Evolutionary conservation across 2,888 invertebrate species (phyloP), one percentile per base, ranked within the genome.

Genomic region (Drosophila neotestacea): DNA sequence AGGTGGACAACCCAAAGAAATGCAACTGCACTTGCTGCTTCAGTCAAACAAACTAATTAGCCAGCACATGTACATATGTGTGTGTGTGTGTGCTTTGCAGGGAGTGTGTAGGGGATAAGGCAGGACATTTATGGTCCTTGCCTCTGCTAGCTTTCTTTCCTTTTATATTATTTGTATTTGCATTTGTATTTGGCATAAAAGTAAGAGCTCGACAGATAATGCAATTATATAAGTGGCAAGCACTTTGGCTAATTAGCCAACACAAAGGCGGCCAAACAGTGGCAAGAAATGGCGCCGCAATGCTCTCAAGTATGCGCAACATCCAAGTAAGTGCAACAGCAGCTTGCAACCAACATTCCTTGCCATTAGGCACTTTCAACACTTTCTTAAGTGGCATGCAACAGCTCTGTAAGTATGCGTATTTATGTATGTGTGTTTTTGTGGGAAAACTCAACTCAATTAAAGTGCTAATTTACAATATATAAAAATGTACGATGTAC

Each of bases 241-340:
- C 85, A 84, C 89, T 86, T 83, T 79, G 78, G 85, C 81, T 88
- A 85, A 85, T 85, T 85, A 85, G 87, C 81, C 70, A 73, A 70
- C 78, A 80, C 59, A 83, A 70, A 63, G 79, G 54, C 64, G 69
- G 46, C 73, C 36, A 54, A 48, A 71, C 58, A 59, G 73, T 59
- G 69, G 78, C 76, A 79, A 78, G 65, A 78, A 76, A 73, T 52
- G 73, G 52, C 75, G 56, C 32, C 41, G 22, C 56, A 44, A 22
- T 22, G 22, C 42, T 7, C 34, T 32, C 46, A 42, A 38, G 30
- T 47, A 7, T 46, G 44, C 39, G 44, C 46, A 32, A 10, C 38
- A 39, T 11, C 22, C 27, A 7, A n/a, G 28, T 28, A 32, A 30
- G n/a, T 41, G 22, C 34, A 55, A 32, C 60, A 59, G 55, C 56